Evolutionary conservation across 1,140 invertebrate genomes (phyloP).

Genomic region (Drosophila parabipectinata): DNA sequence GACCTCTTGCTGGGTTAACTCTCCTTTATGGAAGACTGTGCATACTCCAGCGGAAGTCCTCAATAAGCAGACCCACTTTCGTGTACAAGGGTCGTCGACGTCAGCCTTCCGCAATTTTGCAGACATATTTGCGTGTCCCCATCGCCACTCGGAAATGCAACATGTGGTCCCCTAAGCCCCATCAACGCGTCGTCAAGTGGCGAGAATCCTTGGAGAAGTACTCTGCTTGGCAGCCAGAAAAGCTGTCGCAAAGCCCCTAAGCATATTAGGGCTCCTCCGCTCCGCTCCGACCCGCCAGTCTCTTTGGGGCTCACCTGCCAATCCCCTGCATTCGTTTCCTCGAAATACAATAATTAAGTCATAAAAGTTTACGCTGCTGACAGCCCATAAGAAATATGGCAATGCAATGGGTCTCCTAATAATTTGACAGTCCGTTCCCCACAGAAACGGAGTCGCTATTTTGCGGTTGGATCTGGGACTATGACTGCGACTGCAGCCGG

Average conservation of each 20-base stretch:
- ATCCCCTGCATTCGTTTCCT: constrained; percentile 1
- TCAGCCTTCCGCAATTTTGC: background rate
- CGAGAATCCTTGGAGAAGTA: constrained; percentile 50
- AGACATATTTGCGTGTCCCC: constrained; percentile 6
- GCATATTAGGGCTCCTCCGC: constrained; percentile 54
- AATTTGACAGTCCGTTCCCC: constrained; percentile 60
- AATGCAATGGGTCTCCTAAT: constrained; percentile 59
- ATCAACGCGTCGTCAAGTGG: constrained; percentile 55
- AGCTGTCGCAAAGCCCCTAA: constrained; percentile 75
- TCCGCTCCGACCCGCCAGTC: background rate
- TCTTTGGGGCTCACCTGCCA: constrained; percentile 3
- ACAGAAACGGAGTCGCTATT: constrained; percentile 2
- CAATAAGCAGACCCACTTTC: constrained; percentile 16
- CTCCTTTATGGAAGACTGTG: background rate
- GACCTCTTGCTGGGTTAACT: constrained; percentile 67
- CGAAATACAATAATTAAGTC: constrained; percentile 65
- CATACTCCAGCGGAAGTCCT: constrained; percentile 30
- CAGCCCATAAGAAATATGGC: constrained; percentile 67
- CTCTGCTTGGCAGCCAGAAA: constrained; percentile 14
- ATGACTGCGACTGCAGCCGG: constrained; percentile 62
- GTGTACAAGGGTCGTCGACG: background rate
- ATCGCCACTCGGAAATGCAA: constrained; percentile 46
- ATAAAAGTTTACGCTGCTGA: constrained; percentile 65
- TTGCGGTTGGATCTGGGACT: constrained; percentile 55
- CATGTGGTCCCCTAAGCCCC: constrained; percentile 61